Percentiles rank a stretch among this genome's conserved stretches.
Evolutionary conservation across 1,140 invertebrate genomes (phyloP).

Genomic region (Dufourea novaeangliae): DNA sequence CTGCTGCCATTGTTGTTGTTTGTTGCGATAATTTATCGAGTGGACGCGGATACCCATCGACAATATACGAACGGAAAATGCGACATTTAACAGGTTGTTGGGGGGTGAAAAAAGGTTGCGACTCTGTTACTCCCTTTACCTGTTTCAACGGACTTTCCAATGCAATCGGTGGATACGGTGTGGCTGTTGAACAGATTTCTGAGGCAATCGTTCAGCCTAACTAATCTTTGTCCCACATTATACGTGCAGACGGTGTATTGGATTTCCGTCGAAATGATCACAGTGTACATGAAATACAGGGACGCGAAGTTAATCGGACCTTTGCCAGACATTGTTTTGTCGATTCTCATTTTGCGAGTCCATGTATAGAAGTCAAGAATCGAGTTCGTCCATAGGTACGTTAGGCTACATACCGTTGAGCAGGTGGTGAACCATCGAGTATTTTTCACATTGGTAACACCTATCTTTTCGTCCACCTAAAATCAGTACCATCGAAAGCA

Average conservation of each 20-base stretch:
- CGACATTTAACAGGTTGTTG: too few species aligned
- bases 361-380: slow-evolving; percentile 71
- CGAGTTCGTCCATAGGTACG: slow-evolving; percentile 67
- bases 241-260: slow-evolving; percentile 75
- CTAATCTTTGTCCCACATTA: slow-evolving; percentile 74
- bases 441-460: slow-evolving; percentile 62
- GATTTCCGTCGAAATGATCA: slow-evolving; percentile 74
- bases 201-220: slow-evolving; percentile 72
- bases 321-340: slow-evolving; percentile 69
- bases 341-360: slow-evolving; percentile 59
- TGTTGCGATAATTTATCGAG: neutral
- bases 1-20: neutral
- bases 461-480: slow-evolving; percentile 74
- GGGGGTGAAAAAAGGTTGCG: too few species aligned
- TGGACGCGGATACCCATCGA: neutral
- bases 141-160: slow-evolving; percentile 68
- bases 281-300: slow-evolving; percentile 76
- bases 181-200: slow-evolving; percentile 67
- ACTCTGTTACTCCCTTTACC: too few species aligned
- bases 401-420: slow-evolving; percentile 40
- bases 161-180: slow-evolving; percentile 58
- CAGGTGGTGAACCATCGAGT: slow-evolving; percentile 66
- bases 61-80: neutral
- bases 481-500: neutral
- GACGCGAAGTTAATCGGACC: slow-evolving; percentile 78